Conservation (phyloP, 1,140 invertebrate genomes). For the Aphis gossypii region DNA sequence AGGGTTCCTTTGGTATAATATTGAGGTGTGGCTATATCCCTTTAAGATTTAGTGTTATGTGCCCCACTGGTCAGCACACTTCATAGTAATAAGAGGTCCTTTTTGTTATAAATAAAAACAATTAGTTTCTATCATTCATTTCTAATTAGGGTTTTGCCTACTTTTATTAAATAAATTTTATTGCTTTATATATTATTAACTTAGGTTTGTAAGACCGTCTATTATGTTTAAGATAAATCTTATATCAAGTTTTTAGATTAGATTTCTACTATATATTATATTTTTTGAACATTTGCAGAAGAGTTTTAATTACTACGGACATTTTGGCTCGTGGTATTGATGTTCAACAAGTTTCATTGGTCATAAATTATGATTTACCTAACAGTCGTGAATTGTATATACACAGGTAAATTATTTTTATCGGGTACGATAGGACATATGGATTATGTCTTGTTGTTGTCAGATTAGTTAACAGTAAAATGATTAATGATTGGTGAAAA, state of each 20-base stretch:
- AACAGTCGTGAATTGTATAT: conserved; percentile 99
- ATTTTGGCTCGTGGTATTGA: conserved; percentile 99
- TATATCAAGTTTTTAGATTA: not conserved
- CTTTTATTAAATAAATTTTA: no score
- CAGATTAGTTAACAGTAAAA: not conserved
- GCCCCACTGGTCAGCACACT: no score
- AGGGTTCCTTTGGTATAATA: no score
- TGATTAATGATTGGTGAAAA: not conserved
- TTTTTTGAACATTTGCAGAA: conserved; percentile 68
- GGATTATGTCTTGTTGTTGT: not conserved
- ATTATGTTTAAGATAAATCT: no score
- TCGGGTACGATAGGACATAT: not conserved
- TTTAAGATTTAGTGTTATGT: no score
- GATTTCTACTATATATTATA: not conserved
- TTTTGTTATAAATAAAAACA: no score
- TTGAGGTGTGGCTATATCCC: no score
- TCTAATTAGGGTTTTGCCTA: no score
- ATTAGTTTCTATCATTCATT: no score
- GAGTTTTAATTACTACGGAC: conserved; percentile 98
- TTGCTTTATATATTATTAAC: no score
- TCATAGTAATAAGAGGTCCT: no score
- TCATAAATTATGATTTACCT: conserved; percentile 99
- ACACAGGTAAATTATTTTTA: conserved; percentile 75
- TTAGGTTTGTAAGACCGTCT: no score
- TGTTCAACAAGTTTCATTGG: conserved; percentile 95